phyloP scores from a whole-genome alignment of 2,113 vertebrate genomes.

The Platycercus adscitus region DNA sequence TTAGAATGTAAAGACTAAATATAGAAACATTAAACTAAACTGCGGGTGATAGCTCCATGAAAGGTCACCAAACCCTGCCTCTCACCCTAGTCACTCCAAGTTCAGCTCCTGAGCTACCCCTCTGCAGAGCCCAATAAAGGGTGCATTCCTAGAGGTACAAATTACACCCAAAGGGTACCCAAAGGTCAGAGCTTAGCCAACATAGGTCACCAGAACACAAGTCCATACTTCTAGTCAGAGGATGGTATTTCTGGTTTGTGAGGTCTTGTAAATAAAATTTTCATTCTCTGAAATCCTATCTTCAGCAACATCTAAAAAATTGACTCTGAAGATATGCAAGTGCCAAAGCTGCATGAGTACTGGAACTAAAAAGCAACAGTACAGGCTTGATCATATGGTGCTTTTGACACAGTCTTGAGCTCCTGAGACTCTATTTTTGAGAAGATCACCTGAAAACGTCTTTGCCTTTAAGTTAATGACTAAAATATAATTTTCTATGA shows the following conservation, averaged over 20 bases:
- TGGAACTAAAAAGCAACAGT: neutral
- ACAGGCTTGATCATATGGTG: neutral
- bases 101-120: neutral
- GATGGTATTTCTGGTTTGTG: neutral
- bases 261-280: neutral
- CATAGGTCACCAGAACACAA: neutral
- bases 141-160: neutral
- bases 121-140: neutral
- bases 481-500: neutral
- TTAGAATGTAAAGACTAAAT: neutral
- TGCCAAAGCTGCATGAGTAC: neutral
- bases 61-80: neutral
- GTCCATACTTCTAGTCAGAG: neutral
- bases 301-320: neutral
- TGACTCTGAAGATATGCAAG: neutral
- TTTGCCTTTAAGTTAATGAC: neutral
- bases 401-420: neutral
- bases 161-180: neutral
- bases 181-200: neutral
- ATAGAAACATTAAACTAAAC: neutral
- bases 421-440: neutral
- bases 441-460: neutral
- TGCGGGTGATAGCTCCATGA: neutral
- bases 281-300: neutral
- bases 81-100: rapidly evolving